Evolutionary conservation across 37 sponge, comb jelly and placozoan genomes (phyloP), one percentile per base, ranked within the genome.

Genomic region (Crambe crambe): DNA sequence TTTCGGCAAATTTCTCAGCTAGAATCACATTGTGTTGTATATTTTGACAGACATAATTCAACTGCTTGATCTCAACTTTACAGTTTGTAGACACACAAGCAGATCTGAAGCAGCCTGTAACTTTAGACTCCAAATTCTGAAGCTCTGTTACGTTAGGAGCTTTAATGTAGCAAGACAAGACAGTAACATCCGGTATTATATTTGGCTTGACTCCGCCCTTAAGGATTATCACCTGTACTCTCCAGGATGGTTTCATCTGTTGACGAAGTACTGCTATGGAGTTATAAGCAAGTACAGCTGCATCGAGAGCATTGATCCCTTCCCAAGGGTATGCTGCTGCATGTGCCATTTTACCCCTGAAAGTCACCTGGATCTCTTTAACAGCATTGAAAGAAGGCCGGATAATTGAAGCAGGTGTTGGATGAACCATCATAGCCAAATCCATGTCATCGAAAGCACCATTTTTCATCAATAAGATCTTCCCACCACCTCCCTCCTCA

Each of bases 371-470:
- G 3, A 80, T 1, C 10, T 41, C 21, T 15, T 6, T 17, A 17
- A 79, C 31, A 20, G 87, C 79, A 69, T 8, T 26, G n/a, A n/a
- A n/a, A n/a, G n/a, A n/a, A n/a, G n/a, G n/a, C n/a, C n/a, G n/a
- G 15, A 76, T 21, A 56, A 54, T 68, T 27, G 40, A 76, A 2
- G 20, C 20, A 2, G 77, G 63, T 18, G 64, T 18, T 34, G 96
- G 96, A 59, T 96, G 96, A 10, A 90, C 94, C 94, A 96, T 96
- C 88, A 96, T 86, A 1, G 94, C 91, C 12, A 87, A 23, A 72
- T 96, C 96, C 0, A 93, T 72, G 71, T 81, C 91, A 10, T 90
- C 61, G 75, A 96, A 93, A 32, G 79, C 83, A 22, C 91, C 93
- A 1, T 62, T 74, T 15, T 87, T 65, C 41, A 90, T 90, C 86